Percentiles rank a stretch among this genome's conserved stretches.
Evolutionary conservation across 1,140 invertebrate genomes (phyloP).

Genomic region (Popillia japonica): DNA sequence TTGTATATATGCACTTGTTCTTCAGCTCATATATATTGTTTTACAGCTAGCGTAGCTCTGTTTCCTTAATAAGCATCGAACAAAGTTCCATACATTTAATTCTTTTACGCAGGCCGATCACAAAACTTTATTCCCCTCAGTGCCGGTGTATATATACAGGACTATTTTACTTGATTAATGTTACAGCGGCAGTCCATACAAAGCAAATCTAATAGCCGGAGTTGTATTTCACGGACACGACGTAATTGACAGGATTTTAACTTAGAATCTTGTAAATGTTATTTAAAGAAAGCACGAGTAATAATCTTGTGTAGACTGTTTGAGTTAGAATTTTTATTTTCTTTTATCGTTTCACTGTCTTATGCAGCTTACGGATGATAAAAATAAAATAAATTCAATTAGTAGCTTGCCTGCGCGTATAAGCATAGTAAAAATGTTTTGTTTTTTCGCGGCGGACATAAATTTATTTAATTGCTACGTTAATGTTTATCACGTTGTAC

Average conservation of each 20-base stretch:
- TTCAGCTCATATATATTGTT: conserved; percentile 34
- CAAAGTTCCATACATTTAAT: conserved; percentile 27
- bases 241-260: conserved; percentile 35
- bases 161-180: conserved; percentile 34
- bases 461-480: conserved; percentile 25
- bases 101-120: conserved; percentile 24
- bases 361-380: neutral
- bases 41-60: conserved; percentile 22
- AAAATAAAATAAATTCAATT: conserved; percentile 32
- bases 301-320: conserved; percentile 11
- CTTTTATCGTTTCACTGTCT: neutral
- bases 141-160: neutral
- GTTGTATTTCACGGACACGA: conserved; percentile 33
- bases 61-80: conserved; percentile 34
- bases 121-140: conserved; percentile 28
- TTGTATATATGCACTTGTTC: conserved; percentile 15
- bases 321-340: conserved; percentile 28
- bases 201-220: conserved; percentile 29
- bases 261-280: conserved; percentile 34
- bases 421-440: conserved; percentile 28
- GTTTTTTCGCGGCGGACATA: conserved; percentile 3
- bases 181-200: conserved; percentile 34
- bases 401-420: neutral
- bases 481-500: conserved; percentile 22
- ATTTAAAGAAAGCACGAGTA: conserved; percentile 29